These are phyloP conservation scores for Meteorus cinctellus DNA, from an alignment of 2,888 invertebrate genomes.

Conservation along the genomic window DNA sequence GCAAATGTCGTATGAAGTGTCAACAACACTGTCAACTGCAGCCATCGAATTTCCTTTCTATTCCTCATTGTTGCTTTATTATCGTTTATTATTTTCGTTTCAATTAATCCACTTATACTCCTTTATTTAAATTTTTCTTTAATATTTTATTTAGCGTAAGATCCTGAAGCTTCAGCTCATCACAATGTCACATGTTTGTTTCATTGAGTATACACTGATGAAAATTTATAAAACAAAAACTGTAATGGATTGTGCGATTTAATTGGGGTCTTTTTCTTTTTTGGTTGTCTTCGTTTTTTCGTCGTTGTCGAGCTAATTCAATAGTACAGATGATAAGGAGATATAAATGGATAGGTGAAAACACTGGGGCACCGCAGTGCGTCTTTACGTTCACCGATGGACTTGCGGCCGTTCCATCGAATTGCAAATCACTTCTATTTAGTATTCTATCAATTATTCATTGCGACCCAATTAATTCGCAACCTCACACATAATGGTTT, in stretches of 20 bases:
- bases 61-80: slow-evolving; percentile 10
- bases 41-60: slow-evolving; percentile 35
- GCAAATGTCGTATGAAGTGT: slow-evolving; percentile 45
- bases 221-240: too few relatives aligned
- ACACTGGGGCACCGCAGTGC: background rate
- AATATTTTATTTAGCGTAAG: background rate
- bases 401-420: slow-evolving; percentile 32
- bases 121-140: slow-evolving; percentile 2
- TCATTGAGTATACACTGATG: too few relatives aligned
- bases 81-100: slow-evolving; percentile 20
- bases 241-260: too few relatives aligned
- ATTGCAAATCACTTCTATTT: slow-evolving; percentile 32
- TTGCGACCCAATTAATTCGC: slow-evolving; percentile 32
- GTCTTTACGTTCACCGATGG: slow-evolving; percentile 6
- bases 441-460: slow-evolving; percentile 39
- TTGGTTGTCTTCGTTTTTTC: too few relatives aligned
- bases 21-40: slow-evolving; percentile 43
- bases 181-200: too few relatives aligned
- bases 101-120: slow-evolving; percentile 34
- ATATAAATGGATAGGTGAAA: background rate
- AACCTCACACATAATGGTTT: slow-evolving; percentile 28
- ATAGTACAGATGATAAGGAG: background rate
- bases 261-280: too few relatives aligned
- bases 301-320: too few relatives aligned
- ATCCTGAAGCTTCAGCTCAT: too few relatives aligned